phyloP scores from a whole-genome alignment of 2,888 invertebrate genomes.

The Panzeria rudis region DNA sequence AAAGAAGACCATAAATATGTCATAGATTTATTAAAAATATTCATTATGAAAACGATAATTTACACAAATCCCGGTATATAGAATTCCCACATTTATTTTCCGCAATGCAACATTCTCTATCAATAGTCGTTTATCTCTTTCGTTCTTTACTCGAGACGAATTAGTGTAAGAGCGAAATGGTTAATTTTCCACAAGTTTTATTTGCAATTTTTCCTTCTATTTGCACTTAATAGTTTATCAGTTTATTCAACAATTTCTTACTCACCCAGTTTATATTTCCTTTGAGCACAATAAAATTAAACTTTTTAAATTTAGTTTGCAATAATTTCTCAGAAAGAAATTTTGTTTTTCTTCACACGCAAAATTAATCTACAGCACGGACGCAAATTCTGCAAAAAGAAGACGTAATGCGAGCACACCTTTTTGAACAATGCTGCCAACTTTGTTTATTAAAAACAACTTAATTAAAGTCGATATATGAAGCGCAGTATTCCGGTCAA shows the following conservation, averaged over 20 bases:
- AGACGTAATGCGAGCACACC: slow-evolving; percentile 68
- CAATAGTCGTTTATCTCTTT: slow-evolving; percentile 47
- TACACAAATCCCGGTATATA: slow-evolving; percentile 60
- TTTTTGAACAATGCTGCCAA: slow-evolving; percentile 50
- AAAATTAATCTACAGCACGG: slow-evolving; percentile 57
- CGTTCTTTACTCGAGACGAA: slow-evolving; percentile 27
- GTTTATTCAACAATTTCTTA: slow-evolving; percentile 28
- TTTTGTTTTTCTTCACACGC: slow-evolving; percentile 58
- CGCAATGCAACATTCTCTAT: slow-evolving; percentile 35
- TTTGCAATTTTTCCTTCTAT: slow-evolving; percentile 50
- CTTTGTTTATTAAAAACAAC: neutral
- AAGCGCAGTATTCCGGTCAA: no score
- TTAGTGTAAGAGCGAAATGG: slow-evolving; percentile 44
- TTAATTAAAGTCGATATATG: no score
- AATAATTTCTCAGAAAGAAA: slow-evolving; percentile 29
- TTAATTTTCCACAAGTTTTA: slow-evolving; percentile 37
- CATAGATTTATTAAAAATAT: neutral
- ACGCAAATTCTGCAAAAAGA: slow-evolving; percentile 59
- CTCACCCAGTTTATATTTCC: slow-evolving; percentile 59
- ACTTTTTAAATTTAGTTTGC: slow-evolving; percentile 25
- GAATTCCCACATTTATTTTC: slow-evolving; percentile 58
- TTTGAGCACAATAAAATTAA: slow-evolving; percentile 28
- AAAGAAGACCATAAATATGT: neutral
- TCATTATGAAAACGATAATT: neutral
- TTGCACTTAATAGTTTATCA: neutral